These are phyloP conservation scores for Acipenser oxyrinchus DNA, from an alignment of 2,797 vertebrate species.

Conservation along the genomic window DNA sequence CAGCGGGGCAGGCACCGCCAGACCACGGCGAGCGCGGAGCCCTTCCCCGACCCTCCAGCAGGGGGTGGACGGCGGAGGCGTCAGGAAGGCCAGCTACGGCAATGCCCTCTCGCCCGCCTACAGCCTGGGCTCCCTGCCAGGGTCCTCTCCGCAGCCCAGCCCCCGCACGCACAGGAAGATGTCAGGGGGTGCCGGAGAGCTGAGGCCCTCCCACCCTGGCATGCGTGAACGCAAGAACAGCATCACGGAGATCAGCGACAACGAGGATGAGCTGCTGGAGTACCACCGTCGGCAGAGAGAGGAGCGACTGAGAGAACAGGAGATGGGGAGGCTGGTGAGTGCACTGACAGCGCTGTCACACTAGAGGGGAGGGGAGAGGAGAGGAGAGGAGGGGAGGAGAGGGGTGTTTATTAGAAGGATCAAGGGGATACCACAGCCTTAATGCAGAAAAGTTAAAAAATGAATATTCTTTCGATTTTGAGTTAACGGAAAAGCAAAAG, in stretches of 20 bases:
- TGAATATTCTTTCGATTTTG: too few relatives aligned
- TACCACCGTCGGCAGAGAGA: slow-evolving; percentile 87
- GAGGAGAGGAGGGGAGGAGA: too few relatives aligned
- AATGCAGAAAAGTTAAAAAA: too few relatives aligned
- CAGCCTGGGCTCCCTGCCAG: slow-evolving; percentile 66
- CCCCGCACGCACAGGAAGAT: slow-evolving; percentile 66
- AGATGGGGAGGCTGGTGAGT: slow-evolving; percentile 96
- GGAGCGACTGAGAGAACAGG: slow-evolving; percentile 92
- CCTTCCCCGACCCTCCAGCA: slow-evolving; percentile 66
- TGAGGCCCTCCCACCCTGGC: slow-evolving; percentile 37
- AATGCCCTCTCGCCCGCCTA: slow-evolving; percentile 61
- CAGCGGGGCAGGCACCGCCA: slow-evolving; percentile 33
- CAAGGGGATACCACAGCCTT: too few relatives aligned
- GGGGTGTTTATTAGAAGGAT: background rate
- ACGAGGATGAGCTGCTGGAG: slow-evolving; percentile 83
- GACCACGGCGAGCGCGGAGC: slow-evolving; percentile 56
- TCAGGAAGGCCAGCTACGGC: slow-evolving; percentile 57
- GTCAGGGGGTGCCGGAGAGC: slow-evolving; percentile 44
- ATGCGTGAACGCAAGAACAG: slow-evolving; percentile 85
- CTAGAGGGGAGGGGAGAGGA: too few relatives aligned
- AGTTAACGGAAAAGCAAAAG: too few relatives aligned
- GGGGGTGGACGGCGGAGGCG: slow-evolving; percentile 26
- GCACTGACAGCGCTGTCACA: background rate
- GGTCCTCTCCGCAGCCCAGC: slow-evolving; percentile 71
- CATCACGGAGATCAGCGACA: slow-evolving; percentile 88